phyloP scores from a whole-genome alignment of 2,888 invertebrate species.

The Mycalesis mineus region DNA sequence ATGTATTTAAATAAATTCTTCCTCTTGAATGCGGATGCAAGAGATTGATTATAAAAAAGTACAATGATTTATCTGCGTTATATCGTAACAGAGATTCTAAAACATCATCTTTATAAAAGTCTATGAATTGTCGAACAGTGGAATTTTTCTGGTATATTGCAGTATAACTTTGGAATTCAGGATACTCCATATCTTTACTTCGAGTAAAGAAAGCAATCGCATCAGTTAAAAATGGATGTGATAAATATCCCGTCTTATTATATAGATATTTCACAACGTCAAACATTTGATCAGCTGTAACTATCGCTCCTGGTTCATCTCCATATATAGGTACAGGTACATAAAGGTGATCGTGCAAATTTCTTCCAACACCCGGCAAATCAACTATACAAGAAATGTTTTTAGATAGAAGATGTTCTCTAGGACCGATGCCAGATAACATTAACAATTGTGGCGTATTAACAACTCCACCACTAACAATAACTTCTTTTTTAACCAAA shows the following conservation, averaged over 20 bases:
- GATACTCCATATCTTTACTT: slow-evolving; percentile 42
- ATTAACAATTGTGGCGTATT: slow-evolving; percentile 44
- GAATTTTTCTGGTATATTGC: slow-evolving; percentile 24
- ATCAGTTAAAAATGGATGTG: slow-evolving; percentile 75
- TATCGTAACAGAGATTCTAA: slow-evolving; percentile 29
- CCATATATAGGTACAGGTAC: slow-evolving; percentile 51
- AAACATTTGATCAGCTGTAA: slow-evolving; percentile 39
- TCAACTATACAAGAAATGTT: slow-evolving; percentile 38
- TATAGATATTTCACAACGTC: slow-evolving; percentile 67
- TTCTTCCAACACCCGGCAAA: slow-evolving; percentile 48
- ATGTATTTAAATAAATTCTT: slow-evolving; percentile 71
- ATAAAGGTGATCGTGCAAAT: slow-evolving; percentile 45
- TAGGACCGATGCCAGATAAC: slow-evolving; percentile 47
- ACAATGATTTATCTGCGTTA: slow-evolving; percentile 44
- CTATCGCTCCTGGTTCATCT: slow-evolving; percentile 40
- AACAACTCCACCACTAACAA: slow-evolving; percentile 42
- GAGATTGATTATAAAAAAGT: slow-evolving; percentile 51
- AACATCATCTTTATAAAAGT: slow-evolving; percentile 2
- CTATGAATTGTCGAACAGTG: neutral
- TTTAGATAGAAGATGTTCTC: slow-evolving; percentile 37
- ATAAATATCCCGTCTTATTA: slow-evolving; percentile 69
- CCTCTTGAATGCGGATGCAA: slow-evolving; percentile 77
- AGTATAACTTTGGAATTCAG: slow-evolving; percentile 49
- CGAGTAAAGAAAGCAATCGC: slow-evolving; percentile 47
- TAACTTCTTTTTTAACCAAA: slow-evolving; percentile 40